Evolutionary conservation across 2,888 invertebrate species (phyloP).

Genomic region (Tachina lurida): DNA sequence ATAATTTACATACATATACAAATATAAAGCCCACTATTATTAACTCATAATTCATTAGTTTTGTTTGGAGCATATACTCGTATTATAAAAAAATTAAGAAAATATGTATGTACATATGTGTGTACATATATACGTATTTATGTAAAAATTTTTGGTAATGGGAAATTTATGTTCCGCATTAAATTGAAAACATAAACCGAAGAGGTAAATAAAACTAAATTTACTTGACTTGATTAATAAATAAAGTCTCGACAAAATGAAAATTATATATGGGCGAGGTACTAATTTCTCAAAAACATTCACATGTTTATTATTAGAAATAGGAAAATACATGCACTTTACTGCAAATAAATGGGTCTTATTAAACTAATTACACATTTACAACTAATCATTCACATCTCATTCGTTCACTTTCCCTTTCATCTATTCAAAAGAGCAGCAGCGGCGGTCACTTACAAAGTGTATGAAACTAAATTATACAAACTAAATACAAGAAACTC

Average conservation of each 20-base stretch:
- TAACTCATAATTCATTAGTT: no score
- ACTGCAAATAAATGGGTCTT: slow-evolving; percentile 49
- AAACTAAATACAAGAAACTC: not conserved
- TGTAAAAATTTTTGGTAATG: no score
- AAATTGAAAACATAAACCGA: not conserved
- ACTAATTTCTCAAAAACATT: slow-evolving; percentile 64
- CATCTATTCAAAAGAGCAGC: slow-evolving; percentile 7
- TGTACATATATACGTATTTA: no score
- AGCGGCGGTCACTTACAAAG: slow-evolving; percentile 52
- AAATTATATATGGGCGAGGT: slow-evolving; percentile 36
- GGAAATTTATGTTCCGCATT: no score
- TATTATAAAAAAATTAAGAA: no score
- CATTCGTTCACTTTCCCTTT: slow-evolving; percentile 60
- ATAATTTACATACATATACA: no score
- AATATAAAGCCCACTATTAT: no score
- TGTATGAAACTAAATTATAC: slow-evolving; percentile 30
- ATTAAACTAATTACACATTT: slow-evolving; percentile 61
- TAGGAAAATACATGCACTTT: not conserved
- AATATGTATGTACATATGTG: no score
- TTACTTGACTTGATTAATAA: slow-evolving; percentile 2
- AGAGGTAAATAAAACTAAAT: not conserved
- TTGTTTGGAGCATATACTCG: no score
- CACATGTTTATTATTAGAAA: slow-evolving; percentile 15
- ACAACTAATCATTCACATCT: slow-evolving; percentile 25
- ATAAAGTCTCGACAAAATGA: not conserved